Percentiles rank a stretch among this genome's conserved stretches.
Evolutionary conservation across 2,113 vertebrate genomes (phyloP).

Genomic region (Proterorhinus semilunaris): DNA sequence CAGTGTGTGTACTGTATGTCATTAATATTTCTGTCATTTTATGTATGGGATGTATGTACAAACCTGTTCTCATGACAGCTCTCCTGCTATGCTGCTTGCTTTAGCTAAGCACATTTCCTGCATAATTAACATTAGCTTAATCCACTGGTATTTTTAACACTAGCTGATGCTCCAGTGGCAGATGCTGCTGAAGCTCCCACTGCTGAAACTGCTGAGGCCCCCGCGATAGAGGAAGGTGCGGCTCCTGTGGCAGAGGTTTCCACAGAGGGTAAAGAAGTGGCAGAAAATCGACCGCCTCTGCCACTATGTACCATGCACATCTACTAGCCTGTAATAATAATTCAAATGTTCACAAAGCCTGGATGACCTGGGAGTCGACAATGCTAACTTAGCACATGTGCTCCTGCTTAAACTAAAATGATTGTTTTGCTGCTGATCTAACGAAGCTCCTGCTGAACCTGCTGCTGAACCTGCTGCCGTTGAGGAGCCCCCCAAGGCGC

Average conservation of each 20-base stretch:
- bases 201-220: background rate
- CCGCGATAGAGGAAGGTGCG: constrained; percentile 3
- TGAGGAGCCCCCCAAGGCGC: constrained; percentile 66
- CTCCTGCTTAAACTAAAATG: constrained; percentile 12
- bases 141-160: constrained; percentile 33
- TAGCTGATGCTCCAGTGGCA: constrained; percentile 31
- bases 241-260: constrained; percentile 31
- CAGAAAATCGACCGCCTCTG: background rate
- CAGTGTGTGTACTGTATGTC: background rate
- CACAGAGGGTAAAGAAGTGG: constrained; percentile 44
- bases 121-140: constrained; percentile 19
- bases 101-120: constrained; percentile 9
- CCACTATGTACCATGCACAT: background rate
- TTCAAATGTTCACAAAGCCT: background rate
- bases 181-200: constrained; percentile 20
- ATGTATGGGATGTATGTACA: background rate
- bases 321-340: background rate
- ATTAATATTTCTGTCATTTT: background rate
- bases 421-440: constrained; percentile 37
- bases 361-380: background rate
- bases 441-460: constrained; percentile 48
- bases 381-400: background rate
- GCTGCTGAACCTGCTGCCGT: constrained; percentile 61
- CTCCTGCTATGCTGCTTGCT: constrained; percentile 27
- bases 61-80: background rate